Evolutionary conservation across 1,140 invertebrate genomes (phyloP).

Genomic region (Sipha flava): DNA sequence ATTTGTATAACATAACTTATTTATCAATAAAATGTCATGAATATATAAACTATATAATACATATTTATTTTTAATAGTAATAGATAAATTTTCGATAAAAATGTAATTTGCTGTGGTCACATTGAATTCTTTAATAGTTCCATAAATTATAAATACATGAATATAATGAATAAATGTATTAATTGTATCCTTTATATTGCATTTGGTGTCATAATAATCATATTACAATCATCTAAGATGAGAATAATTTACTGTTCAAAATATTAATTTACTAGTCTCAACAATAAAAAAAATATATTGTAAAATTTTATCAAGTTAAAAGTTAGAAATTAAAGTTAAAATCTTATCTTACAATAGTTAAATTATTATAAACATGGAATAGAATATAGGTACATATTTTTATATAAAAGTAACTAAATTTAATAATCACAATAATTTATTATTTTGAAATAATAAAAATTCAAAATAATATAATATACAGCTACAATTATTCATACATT

Average conservation of each 20-base stretch:
- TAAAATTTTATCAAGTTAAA: too few species aligned
- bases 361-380: too few species aligned
- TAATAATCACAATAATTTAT: too few species aligned
- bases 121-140: neutral
- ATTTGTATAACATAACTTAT: neutral
- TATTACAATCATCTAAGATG: neutral
- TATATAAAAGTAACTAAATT: too few species aligned
- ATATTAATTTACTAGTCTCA: too few species aligned
- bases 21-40: neutral
- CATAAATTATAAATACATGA: neutral
- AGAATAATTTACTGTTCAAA: neutral
- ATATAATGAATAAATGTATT: neutral
- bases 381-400: too few species aligned
- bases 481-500: neutral
- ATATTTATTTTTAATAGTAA: neutral
- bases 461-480: neutral
- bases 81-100: neutral
- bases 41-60: too few species aligned
- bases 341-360: too few species aligned
- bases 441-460: neutral
- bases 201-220: neutral
- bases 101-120: neutral
- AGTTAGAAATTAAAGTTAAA: too few species aligned
- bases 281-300: too few species aligned
- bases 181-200: neutral